phyloP scores from a whole-genome alignment of 2,888 invertebrate species.

The Anarsia innoxiella region DNA sequence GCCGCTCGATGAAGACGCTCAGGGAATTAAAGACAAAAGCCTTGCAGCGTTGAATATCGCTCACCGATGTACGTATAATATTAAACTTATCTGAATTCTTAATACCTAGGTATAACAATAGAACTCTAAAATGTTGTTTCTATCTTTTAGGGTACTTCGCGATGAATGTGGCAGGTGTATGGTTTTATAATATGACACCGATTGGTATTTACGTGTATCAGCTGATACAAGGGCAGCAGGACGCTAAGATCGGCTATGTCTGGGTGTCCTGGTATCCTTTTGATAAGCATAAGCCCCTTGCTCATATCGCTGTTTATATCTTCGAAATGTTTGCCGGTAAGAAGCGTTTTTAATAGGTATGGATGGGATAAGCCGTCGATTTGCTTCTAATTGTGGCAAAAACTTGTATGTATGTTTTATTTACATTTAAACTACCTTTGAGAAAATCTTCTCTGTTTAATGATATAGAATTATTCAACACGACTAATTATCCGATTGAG shows the following conservation, averaged over 20 bases:
- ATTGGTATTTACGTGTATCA: conserved; percentile 44
- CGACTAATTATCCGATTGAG: conserved; percentile 8
- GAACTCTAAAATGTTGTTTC: no score
- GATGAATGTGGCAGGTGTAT: conserved; percentile 47
- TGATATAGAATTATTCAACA: conserved; percentile 10
- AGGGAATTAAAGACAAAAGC: conserved; percentile 46
- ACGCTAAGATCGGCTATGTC: conserved; percentile 46
- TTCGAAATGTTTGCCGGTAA: conserved; percentile 56
- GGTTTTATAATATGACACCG: conserved; percentile 62
- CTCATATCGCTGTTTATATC: conserved; percentile 51
- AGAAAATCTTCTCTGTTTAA: conserved; percentile 5
- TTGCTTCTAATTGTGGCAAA: no score
- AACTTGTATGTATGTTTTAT: conserved; percentile 3
- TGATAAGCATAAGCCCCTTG: conserved; percentile 48
- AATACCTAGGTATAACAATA: no score
- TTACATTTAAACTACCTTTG: conserved; percentile 2
- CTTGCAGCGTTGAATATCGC: conserved; percentile 44
- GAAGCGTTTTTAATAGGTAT: no score
- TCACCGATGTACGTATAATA: conserved; percentile 44
- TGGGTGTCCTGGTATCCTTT: conserved; percentile 69
- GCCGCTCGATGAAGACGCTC: conserved; percentile 42
- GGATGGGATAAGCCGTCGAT: no score
- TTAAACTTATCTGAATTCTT: no score
- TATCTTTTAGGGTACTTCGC: conserved; percentile 47
- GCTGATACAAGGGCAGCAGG: conserved; percentile 14